A percentile compares a stretch with the other conserved stretches of the same genome.
Evolutionary conservation across 2,113 vertebrate genomes (phyloP).

Genomic region (Axis porcinus): DNA sequence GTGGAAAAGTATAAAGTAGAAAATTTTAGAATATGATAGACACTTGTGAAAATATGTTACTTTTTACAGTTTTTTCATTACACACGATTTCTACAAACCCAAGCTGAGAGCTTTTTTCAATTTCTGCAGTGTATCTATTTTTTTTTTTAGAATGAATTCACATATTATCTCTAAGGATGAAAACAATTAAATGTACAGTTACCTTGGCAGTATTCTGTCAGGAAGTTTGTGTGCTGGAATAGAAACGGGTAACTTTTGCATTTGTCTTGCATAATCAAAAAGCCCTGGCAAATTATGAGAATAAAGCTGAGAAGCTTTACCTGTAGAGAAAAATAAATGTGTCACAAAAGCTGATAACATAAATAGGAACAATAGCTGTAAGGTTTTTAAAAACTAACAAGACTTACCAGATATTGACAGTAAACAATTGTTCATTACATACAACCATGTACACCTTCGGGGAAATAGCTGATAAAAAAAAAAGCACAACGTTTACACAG

Average conservation of each 20-base stretch:
- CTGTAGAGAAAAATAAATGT: conserved; percentile 79
- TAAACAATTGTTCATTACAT: conserved; percentile 98
- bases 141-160: not conserved
- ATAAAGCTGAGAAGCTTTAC: conserved; percentile 98
- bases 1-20: not conserved
- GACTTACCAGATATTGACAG: conserved; percentile 96
- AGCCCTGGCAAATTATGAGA: conserved; percentile 95
- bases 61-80: not conserved
- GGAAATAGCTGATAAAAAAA: conserved; percentile 89
- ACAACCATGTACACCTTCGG: conserved; percentile 96
- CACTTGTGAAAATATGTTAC: not conserved
- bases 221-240: conserved; percentile 98
- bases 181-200: not conserved
- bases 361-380: not conserved
- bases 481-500: conserved; percentile 26
- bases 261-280: conserved; percentile 97
- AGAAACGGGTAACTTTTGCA: conserved; percentile 96
- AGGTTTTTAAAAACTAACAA: conserved; percentile 27
- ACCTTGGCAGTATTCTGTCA: conserved; percentile 98
- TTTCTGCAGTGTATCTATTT: not conserved
- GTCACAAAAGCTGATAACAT: conserved; percentile 53
- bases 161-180: not conserved
- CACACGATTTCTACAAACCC: not conserved
- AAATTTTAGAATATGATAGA: conserved; percentile 2
- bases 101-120: not conserved